Percentiles rank a stretch among this genome's conserved stretches.
Evolutionary conservation across 2,113 vertebrate species (phyloP).

Genomic region (Chloroceryle aenea): DNA sequence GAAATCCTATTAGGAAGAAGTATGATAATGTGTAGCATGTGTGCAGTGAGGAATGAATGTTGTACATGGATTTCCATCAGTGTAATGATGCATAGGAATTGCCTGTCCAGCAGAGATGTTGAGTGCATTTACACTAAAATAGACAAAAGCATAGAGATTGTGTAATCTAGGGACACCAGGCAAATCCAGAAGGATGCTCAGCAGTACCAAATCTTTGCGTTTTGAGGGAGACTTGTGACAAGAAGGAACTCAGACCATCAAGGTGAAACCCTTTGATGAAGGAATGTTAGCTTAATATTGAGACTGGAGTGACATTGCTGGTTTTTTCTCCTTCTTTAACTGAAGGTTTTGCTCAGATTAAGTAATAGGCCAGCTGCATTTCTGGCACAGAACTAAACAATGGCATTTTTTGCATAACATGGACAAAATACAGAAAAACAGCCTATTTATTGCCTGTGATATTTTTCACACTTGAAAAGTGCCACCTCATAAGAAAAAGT

Average conservation of each 20-base stretch:
- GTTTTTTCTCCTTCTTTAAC: background rate
- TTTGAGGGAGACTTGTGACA: background rate
- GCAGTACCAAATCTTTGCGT: background rate
- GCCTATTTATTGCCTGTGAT: background rate
- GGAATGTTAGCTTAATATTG: background rate
- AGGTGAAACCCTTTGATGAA: background rate
- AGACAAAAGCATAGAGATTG: background rate
- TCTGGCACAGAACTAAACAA: background rate
- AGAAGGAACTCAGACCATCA: background rate
- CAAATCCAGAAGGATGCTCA: background rate
- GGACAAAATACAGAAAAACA: background rate
- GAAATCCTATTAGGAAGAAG: background rate
- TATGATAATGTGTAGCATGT: background rate
- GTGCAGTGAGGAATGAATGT: background rate
- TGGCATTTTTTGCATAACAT: background rate
- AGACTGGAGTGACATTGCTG: background rate
- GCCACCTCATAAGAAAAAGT: background rate
- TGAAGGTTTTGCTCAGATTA: background rate
- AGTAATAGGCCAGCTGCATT: background rate
- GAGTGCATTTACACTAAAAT: background rate
- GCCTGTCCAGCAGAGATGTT: constrained; percentile 6
- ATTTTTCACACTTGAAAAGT: background rate
- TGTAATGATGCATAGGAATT: constrained; percentile 21
- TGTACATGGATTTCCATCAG: background rate
- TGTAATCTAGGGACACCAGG: background rate